Evolutionary conservation across 2,113 vertebrate species (phyloP), one percentile per base, ranked within the genome.

Genomic region (Ailurus styani): DNA sequence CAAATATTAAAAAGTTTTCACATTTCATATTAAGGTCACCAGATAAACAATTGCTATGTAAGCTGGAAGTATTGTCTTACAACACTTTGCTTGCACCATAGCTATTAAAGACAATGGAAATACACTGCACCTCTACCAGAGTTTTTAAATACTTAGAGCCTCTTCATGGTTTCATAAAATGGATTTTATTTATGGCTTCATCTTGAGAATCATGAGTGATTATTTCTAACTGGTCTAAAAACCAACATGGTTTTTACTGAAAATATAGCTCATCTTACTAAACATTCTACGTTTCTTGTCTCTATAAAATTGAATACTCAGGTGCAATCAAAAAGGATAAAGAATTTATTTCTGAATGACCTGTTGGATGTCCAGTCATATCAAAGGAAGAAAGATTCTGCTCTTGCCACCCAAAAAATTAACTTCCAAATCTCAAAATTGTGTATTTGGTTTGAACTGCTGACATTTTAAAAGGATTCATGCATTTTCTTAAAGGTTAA

Each of bases 201-300:
- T 85, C 52, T 70, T 72, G 31, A 90, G 47, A 18, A 87, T 62
- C 34, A 96, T 93, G 25, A 93, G 9, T 64, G 23, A 55, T 77
- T 87, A 62, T 95, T 94, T 87, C 68, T 97, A 84, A 96, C 34
- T 52, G 54, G 72, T 42, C 81, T 92, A 31, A 84, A 96, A 89
- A 57, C 31, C 11, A 88, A 25, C 3, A 2, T 29, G 18, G 13
- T 54, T 82, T 92, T 23, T 77, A 6, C 42, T 77, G 73, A 77
- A 77, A n/a, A 70, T 25, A 72, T 88, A 91, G 4, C 50, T 92
- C 17, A 14, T 18, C 77, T 91, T 88, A 42, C 17, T 55, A 9
- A 79, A 85, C 85, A 50, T 50, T 50, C n/a, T 68, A 29, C 29
- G 66, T 9, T 78, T 88, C 55, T 88, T n/a, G 64, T 84, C 60